Base-by-base conservation (phyloP, 2,888 invertebrate genomes). In the Phragmatobia fuliginosa region DNA sequence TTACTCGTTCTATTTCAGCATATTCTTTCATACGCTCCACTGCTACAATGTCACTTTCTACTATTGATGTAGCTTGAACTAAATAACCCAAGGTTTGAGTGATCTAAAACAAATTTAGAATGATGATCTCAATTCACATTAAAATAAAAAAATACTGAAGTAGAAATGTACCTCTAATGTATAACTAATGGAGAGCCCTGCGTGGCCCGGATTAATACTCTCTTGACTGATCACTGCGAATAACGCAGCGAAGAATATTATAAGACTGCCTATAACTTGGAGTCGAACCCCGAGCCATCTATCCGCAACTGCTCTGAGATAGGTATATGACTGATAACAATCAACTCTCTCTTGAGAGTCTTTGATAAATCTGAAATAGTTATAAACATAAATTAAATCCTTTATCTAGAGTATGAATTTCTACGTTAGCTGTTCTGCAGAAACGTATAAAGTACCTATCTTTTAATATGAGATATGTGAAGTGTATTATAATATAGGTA, bases 1-100 rank as follows among this genome's bases (percentile, higher is more conserved):
- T 85, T 81, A 96, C 96, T 88, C 97, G 98, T 67, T 96, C 96
- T 0, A 97, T 97, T 89, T 98, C 98, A 0, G 97, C 97, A 88
- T 99, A 99, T 88, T 99, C 99, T 88, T 99, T 98, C 86, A 99
- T 98, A 88, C 99, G 97, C 91, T 99, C 99, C 2, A 99, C 99
- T 7, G 99, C 98, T 1, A 99, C 99, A 81, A 99, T 99, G 90
- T 99, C 99, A 0, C 99, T 99, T 94, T 99, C 99, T 60, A 99
- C 97, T 87, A 99, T 99, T 2, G 98, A 98, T 0, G 98, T 98
- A 98, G 99, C 98, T 80, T 99, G 96, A 32, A 99, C 99, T 83
- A 99, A 95, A 98, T 99, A 99, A 92, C 99, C 99, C 59, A 99
- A 95, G 0, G 98, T 98, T 96, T 98, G 98, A 0, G 99, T 99